Evolutionary conservation across 1,140 invertebrate genomes (phyloP).

Genomic region (Hetaerina americana): DNA sequence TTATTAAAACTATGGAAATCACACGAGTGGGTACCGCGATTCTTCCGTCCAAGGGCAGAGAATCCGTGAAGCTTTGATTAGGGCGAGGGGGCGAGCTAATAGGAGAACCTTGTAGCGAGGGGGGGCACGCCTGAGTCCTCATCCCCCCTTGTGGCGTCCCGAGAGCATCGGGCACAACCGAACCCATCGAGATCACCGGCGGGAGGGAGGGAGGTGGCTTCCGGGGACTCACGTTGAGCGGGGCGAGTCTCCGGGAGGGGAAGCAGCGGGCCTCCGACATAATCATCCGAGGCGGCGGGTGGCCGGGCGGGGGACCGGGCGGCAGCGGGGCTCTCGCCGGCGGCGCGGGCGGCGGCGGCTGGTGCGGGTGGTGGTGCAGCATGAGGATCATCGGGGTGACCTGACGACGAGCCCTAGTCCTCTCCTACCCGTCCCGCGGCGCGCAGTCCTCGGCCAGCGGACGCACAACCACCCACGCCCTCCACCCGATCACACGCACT

Average conservation of each 20-base stretch:
- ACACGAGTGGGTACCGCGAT: too few species aligned
- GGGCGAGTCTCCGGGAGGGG: neutral
- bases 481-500: neutral
- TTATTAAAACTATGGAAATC: too few species aligned
- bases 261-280: slow-evolving; percentile 1
- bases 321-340: neutral
- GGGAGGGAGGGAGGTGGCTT: too few species aligned
- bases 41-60: too few species aligned
- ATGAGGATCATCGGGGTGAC: neutral
- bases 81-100: too few species aligned
- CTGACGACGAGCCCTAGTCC: neutral
- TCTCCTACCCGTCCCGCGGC: neutral
- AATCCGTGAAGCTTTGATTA: too few species aligned
- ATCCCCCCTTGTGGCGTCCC: too few species aligned
- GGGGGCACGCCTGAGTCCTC: too few species aligned
- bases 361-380: neutral
- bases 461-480: neutral
- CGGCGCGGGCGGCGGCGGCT: neutral
- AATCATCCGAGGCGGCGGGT: neutral
- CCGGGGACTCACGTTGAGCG: neutral
- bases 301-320: neutral
- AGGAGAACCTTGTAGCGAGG: too few species aligned
- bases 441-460: neutral
- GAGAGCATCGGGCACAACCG: too few species aligned
- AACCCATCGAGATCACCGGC: too few species aligned